These are phyloP conservation scores for Orcinus orca DNA, from an alignment of 2,113 vertebrate genomes.

Conservation along the genomic window DNA sequence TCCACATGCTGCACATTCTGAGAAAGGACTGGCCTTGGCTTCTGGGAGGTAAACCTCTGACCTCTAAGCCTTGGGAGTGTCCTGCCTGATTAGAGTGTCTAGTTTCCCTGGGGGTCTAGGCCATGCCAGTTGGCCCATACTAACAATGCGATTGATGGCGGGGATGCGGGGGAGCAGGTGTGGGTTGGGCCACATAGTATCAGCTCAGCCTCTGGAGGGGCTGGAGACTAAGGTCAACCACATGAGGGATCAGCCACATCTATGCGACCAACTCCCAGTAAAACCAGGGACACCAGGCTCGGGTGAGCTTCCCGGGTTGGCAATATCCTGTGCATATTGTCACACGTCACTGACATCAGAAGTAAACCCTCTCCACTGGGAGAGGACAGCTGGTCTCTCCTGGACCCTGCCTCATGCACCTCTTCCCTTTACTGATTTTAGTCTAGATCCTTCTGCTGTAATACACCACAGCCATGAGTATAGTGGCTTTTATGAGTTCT, in stretches of 20 bases:
- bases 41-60: not conserved
- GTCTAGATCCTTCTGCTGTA: not conserved
- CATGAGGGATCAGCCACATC: not conserved
- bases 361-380: accelerated
- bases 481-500: not conserved
- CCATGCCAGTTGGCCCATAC: accelerated
- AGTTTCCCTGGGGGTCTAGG: not conserved
- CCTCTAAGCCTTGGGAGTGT: not conserved
- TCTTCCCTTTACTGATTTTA: not conserved
- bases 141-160: not conserved
- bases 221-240: not conserved
- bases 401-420: accelerated
- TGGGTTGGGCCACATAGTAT: not conserved
- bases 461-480: accelerated
- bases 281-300: not conserved
- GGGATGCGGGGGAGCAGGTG: no score
- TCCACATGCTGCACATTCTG: not conserved
- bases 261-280: accelerated
- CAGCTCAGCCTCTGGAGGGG: not conserved
- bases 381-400: not conserved
- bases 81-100: not conserved
- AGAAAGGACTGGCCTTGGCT: not conserved
- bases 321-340: accelerated
- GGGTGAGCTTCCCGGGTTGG: not conserved
- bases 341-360: accelerated